Evolutionary conservation across 2,113 vertebrate genomes (phyloP).

Genomic region (Myrmecophaga tridactyla): DNA sequence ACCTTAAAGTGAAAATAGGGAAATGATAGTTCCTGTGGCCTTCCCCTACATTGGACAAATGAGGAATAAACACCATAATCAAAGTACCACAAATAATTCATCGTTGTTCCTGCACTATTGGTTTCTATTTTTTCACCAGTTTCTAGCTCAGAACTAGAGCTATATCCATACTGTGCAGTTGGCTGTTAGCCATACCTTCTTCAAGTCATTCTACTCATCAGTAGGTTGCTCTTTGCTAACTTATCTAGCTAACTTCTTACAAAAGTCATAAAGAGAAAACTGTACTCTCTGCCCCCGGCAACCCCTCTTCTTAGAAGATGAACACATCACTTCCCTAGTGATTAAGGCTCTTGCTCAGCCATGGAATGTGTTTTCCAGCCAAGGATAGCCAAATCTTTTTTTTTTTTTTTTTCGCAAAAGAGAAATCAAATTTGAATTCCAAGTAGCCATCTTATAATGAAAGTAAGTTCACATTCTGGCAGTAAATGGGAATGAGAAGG

Average conservation of each 20-base stretch:
- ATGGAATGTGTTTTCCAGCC: conserved; percentile 54
- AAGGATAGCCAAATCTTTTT: conserved; percentile 60
- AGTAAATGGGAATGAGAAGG: conserved; percentile 30
- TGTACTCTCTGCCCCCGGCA: background rate
- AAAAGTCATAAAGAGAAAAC: background rate
- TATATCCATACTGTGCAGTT: background rate
- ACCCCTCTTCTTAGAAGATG: conserved; percentile 25
- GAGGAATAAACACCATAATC: background rate
- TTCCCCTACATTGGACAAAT: background rate
- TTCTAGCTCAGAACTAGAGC: background rate
- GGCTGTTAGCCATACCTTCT: background rate
- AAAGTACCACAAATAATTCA: background rate
- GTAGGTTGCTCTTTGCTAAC: background rate
- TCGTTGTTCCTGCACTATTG: background rate
- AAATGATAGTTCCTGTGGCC: background rate
- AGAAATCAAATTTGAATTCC: conserved; percentile 64
- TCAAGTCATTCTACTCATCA: background rate
- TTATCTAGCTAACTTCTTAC: background rate
- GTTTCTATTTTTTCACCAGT: background rate
- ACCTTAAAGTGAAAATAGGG: background rate
- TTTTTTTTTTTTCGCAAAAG: conserved; percentile 52
- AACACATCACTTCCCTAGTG: conserved; percentile 28
- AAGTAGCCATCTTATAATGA: conserved; percentile 61
- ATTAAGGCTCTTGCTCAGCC: conserved; percentile 43
- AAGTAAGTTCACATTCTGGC: conserved; percentile 55